phyloP scores from a whole-genome alignment of 2,888 invertebrate genomes.

The Phortica okadai region DNA sequence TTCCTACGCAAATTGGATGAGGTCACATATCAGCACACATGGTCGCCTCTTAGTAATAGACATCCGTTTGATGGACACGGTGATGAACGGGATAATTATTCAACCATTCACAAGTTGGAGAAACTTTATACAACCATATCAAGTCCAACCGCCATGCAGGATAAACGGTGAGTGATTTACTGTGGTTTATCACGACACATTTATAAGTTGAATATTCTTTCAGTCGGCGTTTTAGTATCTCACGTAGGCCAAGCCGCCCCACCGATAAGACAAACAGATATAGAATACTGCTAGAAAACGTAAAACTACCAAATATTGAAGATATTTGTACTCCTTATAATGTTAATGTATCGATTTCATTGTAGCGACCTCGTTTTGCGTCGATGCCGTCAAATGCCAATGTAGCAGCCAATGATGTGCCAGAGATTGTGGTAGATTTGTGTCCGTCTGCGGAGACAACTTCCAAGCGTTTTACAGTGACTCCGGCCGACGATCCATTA shows the following conservation, averaged over 20 bases:
- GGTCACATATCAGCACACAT: slow-evolving; percentile 70
- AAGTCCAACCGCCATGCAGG: slow-evolving; percentile 40
- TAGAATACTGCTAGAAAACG: slow-evolving; percentile 45
- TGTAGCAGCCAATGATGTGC: background rate
- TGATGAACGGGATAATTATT: slow-evolving; percentile 48
- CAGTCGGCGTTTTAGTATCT: slow-evolving; percentile 46
- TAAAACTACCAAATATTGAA: slow-evolving; percentile 30
- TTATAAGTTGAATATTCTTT: background rate
- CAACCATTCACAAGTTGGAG: slow-evolving; percentile 68
- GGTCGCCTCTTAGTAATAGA: slow-evolving; percentile 69
- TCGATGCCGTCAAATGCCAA: slow-evolving; percentile 55
- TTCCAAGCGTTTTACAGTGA: slow-evolving; percentile 56
- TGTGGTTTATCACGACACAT: background rate
- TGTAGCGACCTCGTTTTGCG: slow-evolving; percentile 53
- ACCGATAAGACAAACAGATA: slow-evolving; percentile 40
- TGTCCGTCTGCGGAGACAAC: slow-evolving; percentile 18
- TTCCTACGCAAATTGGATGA: slow-evolving; percentile 60
- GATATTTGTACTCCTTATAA: background rate
- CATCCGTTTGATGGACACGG: slow-evolving; percentile 49
- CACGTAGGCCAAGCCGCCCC: slow-evolving; percentile 46
- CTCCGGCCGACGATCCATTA: slow-evolving; percentile 55
- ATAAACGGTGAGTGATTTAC: slow-evolving; percentile 27
- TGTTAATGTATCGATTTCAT: background rate
- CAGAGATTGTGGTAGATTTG: slow-evolving; percentile 41
- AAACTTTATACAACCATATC: slow-evolving; percentile 62